These are phyloP conservation scores for Hydropsyche tenuis DNA, from an alignment of 1,140 invertebrate species.

Conservation along the genomic window DNA sequence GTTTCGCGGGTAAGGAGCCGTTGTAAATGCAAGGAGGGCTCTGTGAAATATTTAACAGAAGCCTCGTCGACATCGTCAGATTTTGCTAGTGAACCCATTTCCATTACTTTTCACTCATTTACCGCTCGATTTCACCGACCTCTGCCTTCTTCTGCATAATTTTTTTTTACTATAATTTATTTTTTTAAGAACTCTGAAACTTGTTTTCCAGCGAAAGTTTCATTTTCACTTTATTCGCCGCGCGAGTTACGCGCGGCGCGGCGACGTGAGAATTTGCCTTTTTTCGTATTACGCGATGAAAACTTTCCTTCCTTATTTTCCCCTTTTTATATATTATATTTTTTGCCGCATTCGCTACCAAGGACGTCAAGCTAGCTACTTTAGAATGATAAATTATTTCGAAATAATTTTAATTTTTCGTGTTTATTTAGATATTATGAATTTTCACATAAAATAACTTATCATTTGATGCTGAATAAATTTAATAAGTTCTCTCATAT, in stretches of 20 bases:
- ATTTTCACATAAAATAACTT: too few species aligned
- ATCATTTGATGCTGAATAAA: too few species aligned
- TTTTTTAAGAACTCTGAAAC: conserved; percentile 37
- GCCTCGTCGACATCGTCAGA: conserved; percentile 22
- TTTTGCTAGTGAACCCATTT: conserved; percentile 33
- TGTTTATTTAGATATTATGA: neutral
- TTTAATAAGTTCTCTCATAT: too few species aligned
- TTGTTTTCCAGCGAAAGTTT: conserved; percentile 42
- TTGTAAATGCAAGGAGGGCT: conserved; percentile 1
- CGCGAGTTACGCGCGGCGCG: neutral
- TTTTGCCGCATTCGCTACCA: neutral
- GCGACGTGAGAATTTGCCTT: conserved; percentile 24
- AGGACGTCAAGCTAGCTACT: conserved; percentile 8
- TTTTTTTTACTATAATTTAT: conserved; percentile 45
- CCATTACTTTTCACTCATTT: conserved; percentile 44
- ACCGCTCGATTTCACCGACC: conserved; percentile 43
- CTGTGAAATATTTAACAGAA: conserved; percentile 33
- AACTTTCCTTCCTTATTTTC: conserved; percentile 14
- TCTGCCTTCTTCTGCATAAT: neutral
- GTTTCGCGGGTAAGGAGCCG: conserved; percentile 10
- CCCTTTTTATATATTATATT: neutral
- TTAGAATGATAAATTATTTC: conserved; percentile 25
- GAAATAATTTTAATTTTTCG: conserved; percentile 10
- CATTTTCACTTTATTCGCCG: conserved; percentile 39
- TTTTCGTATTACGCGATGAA: conserved; percentile 28